Conservation (phyloP, 2,113 vertebrate genomes). For the Ochotona curzoniae region DNA sequence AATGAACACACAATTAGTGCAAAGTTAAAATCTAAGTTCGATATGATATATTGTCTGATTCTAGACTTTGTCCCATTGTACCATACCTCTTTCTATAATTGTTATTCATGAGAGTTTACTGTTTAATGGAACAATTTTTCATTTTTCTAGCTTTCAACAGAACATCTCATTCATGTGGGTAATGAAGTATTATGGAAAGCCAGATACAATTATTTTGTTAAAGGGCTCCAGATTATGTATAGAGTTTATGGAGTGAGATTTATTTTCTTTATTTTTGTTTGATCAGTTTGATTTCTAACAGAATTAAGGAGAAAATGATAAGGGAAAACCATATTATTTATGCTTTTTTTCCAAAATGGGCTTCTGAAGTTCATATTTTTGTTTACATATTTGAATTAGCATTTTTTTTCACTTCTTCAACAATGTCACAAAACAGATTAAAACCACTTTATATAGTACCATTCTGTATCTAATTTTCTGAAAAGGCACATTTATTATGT, state of each 20-base stretch:
- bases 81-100: neutral
- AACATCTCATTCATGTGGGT: neutral
- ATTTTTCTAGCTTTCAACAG: constrained; percentile 35
- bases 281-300: constrained; percentile 34
- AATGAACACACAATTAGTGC: neutral
- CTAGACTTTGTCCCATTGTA: neutral
- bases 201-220: constrained; percentile 37
- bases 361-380: constrained; percentile 53
- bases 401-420: constrained; percentile 58
- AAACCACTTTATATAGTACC: constrained; percentile 54
- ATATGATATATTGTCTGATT: neutral
- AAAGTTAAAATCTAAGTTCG: neutral
- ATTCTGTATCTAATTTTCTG: constrained; percentile 65
- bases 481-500: constrained; percentile 58
- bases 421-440: constrained; percentile 55
- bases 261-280: constrained; percentile 17
- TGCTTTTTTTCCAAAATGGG: neutral
- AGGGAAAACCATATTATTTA: constrained; percentile 36
- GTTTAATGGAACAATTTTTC: constrained; percentile 30
- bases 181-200: neutral
- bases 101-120: neutral
- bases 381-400: constrained; percentile 53
- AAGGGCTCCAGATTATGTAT: neutral
- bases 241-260: neutral
- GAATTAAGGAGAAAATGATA: constrained; percentile 56